Conservation (phyloP, 1,140 invertebrate genomes). For the Microplitis demolitor region DNA sequence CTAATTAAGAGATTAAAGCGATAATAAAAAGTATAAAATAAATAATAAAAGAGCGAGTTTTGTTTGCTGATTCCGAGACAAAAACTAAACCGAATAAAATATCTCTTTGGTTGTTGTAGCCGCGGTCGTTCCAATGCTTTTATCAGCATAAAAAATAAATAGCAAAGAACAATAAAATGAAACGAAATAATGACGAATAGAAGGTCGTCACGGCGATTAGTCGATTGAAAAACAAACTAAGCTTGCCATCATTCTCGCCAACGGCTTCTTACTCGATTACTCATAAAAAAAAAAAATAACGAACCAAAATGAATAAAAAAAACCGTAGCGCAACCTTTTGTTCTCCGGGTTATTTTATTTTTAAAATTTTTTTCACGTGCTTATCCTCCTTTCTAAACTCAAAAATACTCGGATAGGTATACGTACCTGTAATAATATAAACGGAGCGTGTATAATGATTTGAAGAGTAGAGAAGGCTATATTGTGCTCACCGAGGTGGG, state of each 20-base stretch:
- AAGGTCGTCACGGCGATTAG: slow-evolving; percentile 31
- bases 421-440: too few species aligned
- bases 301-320: neutral
- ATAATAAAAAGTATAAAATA: neutral
- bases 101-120: too few species aligned
- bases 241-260: neutral
- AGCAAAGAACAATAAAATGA: neutral
- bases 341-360: too few species aligned
- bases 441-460: too few species aligned
- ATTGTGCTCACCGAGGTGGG: too few species aligned
- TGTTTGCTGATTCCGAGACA: neutral
- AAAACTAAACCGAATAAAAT: neutral
- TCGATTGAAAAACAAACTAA: slow-evolving; percentile 24
- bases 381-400: too few species aligned
- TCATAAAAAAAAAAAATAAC: neutral
- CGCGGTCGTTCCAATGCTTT: neutral
- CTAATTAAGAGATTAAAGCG: too few species aligned
- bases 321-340: too few species aligned
- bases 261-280: neutral
- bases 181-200: neutral
- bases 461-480: too few species aligned
- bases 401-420: too few species aligned
- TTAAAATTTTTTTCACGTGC: too few species aligned
- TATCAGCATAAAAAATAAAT: neutral
- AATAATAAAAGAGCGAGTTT: slow-evolving; percentile 14